Evolutionary conservation across 2,113 vertebrate genomes (phyloP).

Genomic region (Centropristis striata): DNA sequence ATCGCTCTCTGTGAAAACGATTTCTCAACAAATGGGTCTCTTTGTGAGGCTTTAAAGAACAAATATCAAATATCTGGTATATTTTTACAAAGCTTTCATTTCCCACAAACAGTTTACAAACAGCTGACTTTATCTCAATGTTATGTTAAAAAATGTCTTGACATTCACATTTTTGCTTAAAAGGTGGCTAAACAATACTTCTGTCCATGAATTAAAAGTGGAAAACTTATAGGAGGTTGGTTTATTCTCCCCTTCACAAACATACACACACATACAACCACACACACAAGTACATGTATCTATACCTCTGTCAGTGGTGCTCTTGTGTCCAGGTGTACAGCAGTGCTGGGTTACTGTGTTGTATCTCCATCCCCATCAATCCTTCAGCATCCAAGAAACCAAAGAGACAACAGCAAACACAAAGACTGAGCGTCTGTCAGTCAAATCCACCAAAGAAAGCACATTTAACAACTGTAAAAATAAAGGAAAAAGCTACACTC

Average conservation of each 20-base stretch:
- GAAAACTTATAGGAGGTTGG: background rate
- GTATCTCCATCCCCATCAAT: conserved; percentile 59
- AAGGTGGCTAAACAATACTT: background rate
- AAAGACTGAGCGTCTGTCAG: conserved; percentile 38
- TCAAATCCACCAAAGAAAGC: conserved; percentile 14
- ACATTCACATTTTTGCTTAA: background rate
- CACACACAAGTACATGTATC: background rate
- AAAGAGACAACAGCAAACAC: conserved; percentile 16
- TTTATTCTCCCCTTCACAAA: background rate
- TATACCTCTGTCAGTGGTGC: conserved; percentile 70
- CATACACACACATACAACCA: conserved; percentile 6
- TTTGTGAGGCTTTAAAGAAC: background rate
- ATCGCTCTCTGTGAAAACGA: background rate
- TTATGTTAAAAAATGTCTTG: background rate
- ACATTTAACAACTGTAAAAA: background rate
- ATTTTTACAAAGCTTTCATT: background rate
- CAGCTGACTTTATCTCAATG: background rate
- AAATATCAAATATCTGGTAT: background rate
- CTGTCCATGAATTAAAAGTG: background rate
- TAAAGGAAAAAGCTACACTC: background rate
- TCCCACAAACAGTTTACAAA: background rate
- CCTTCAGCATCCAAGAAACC: conserved; percentile 51
- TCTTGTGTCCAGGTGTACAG: conserved; percentile 51
- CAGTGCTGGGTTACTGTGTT: conserved; percentile 13
- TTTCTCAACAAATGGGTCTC: background rate